A percentile compares a stretch with the other conserved stretches of the same genome.
Evolutionary conservation across 2,113 vertebrate species (phyloP).

Genomic region (Mus pahari): DNA sequence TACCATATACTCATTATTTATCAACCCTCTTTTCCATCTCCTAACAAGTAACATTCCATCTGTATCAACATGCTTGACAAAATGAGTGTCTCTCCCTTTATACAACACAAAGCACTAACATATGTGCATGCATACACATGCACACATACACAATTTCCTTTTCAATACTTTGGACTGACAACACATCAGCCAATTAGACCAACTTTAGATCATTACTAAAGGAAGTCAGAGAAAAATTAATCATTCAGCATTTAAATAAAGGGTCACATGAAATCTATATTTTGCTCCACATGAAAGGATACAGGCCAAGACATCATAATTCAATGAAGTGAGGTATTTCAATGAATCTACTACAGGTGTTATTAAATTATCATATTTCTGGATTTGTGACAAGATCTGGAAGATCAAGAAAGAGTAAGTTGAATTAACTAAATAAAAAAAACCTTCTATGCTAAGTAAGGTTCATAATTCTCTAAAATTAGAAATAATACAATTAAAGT

Average conservation of each 20-base stretch:
- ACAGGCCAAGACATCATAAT: constrained; percentile 99
- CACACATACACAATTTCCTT: neutral
- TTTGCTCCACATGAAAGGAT: constrained; percentile 89
- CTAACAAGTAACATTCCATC: constrained; percentile 34
- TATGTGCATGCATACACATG: neutral
- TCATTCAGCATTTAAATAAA: constrained; percentile 29
- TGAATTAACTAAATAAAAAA: constrained; percentile 56
- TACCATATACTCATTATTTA: constrained; percentile 30
- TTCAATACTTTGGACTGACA: neutral
- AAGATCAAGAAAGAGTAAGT: constrained; percentile 66
- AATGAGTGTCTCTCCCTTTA: constrained; percentile 37
- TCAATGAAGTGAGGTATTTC: constrained; percentile 99
- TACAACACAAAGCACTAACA: neutral
- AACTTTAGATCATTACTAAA: constrained; percentile 33
- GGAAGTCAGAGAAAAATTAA: constrained; percentile 31
- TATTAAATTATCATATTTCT: constrained; percentile 99
- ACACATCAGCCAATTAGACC: constrained; percentile 45
- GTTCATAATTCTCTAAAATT: constrained; percentile 37
- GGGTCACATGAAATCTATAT: constrained; percentile 44
- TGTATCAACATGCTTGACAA: constrained; percentile 29
- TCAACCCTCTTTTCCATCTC: constrained; percentile 34
- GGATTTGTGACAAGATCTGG: constrained; percentile 98
- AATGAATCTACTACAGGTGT: constrained; percentile 98
- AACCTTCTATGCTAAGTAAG: constrained; percentile 33
- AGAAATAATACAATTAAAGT: constrained; percentile 46